Percentiles rank a stretch among this genome's conserved stretches.
Evolutionary conservation across 2,113 vertebrate species (phyloP).

Genomic region (Trogon melanurus): DNA sequence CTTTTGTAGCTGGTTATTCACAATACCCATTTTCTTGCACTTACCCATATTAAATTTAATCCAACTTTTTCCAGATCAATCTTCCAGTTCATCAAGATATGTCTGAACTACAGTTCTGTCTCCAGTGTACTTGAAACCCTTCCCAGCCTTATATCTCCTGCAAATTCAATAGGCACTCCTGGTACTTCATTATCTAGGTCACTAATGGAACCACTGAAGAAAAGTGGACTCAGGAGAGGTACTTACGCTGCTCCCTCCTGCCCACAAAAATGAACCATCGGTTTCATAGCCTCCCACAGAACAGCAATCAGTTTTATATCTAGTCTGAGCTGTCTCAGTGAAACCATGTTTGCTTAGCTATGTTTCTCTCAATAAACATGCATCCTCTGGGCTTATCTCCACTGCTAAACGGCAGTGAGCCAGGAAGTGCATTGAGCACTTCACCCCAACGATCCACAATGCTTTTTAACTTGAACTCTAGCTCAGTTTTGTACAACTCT

Average conservation of each 20-base stretch:
- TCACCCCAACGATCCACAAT: background rate
- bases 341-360: background rate
- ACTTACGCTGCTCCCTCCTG: background rate
- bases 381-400: background rate
- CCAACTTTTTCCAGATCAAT: background rate
- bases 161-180: background rate
- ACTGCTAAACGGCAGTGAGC: background rate
- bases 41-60: background rate
- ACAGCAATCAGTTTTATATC: background rate
- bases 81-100: background rate
- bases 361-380: background rate
- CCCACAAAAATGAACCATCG: background rate
- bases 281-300: background rate
- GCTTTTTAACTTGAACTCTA: background rate
- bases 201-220: background rate
- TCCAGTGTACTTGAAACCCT: background rate
- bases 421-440: rapidly evolving
- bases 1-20: background rate
- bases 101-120: background rate
- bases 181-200: background rate
- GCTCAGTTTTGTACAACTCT: background rate
- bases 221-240: background rate
- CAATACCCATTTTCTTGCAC: background rate
- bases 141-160: background rate
- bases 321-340: background rate